Percentiles rank a stretch among this genome's conserved stretches.
These are phyloP conservation scores for Lycocorax pyrrhopterus DNA, from an alignment of 2,113 vertebrate species.

Conservation along the genomic window DNA sequence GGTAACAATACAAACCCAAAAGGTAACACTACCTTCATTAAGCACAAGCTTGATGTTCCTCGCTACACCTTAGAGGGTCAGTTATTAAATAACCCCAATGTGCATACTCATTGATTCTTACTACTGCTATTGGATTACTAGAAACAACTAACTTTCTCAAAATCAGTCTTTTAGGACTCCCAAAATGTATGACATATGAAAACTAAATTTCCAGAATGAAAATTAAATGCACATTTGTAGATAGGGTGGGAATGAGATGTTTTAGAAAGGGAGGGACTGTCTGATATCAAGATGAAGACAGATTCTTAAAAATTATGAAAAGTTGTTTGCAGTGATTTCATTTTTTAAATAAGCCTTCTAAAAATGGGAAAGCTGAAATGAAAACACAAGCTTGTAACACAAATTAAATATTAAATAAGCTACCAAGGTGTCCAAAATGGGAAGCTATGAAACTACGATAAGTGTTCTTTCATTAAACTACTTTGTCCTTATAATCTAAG, in stretches of 20 bases:
- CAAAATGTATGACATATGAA: conserved; percentile 10
- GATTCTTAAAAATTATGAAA: conserved; percentile 21
- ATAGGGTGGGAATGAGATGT: neutral
- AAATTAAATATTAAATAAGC: conserved; percentile 44
- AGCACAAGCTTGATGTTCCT: conserved; percentile 26
- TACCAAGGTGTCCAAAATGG: neutral
- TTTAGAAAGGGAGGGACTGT: neutral
- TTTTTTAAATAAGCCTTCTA: conserved; percentile 27
- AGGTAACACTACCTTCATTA: neutral
- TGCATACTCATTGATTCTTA: conserved; percentile 6
- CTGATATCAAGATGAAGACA: neutral
- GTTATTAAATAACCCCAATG: conserved; percentile 20
- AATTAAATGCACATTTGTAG: neutral
- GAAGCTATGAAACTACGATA: neutral
- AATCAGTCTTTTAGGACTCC: neutral
- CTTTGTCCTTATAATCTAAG: neutral
- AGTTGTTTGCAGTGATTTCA: conserved; percentile 23
- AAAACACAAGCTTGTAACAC: conserved; percentile 42
- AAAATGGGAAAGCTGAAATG: conserved; percentile 41
- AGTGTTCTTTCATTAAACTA: neutral
- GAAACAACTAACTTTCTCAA: conserved; percentile 42
- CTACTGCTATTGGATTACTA: conserved; percentile 10
- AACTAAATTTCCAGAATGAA: conserved; percentile 27
- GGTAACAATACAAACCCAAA: neutral
- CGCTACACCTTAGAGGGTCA: neutral